phyloP scores from a whole-genome alignment of 2,888 invertebrate genomes.

The Acanthococcus lagerstroemiae region DNA sequence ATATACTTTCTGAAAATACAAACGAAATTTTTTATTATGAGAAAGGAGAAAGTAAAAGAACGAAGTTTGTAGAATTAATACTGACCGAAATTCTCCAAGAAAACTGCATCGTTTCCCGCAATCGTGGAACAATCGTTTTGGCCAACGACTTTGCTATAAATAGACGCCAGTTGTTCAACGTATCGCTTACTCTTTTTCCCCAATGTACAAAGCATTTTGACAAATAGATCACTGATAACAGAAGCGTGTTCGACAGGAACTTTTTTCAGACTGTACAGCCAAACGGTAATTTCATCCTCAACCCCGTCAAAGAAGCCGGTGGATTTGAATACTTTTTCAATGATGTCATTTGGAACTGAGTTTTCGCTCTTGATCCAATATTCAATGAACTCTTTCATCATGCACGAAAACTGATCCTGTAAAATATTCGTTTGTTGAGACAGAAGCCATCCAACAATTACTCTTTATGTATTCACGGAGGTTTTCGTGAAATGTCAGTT shows the following conservation, averaged over 20 bases:
- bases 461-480: too few species aligned
- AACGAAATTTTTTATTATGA: background rate
- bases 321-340: constrained; percentile 3
- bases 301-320: constrained; percentile 16
- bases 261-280: constrained; percentile 9
- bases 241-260: background rate
- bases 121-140: too few species aligned
- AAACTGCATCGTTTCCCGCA: too few species aligned
- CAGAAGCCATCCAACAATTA: too few species aligned
- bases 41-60: background rate
- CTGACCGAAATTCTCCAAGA: background rate
- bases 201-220: background rate
- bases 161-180: background rate
- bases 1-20: background rate
- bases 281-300: constrained; percentile 13
- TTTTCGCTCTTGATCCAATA: background rate
- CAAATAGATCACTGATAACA: background rate
- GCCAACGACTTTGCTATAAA: too few species aligned
- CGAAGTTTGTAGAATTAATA: background rate
- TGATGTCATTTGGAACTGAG: background rate
- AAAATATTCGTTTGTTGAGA: too few species aligned
- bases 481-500: too few species aligned
- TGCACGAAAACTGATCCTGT: constrained; percentile 9
- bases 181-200: constrained; percentile 1
- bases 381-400: constrained; percentile 6